Base-by-base conservation (phyloP, 2,888 invertebrate genomes). In the Harpalus rufipes region DNA sequence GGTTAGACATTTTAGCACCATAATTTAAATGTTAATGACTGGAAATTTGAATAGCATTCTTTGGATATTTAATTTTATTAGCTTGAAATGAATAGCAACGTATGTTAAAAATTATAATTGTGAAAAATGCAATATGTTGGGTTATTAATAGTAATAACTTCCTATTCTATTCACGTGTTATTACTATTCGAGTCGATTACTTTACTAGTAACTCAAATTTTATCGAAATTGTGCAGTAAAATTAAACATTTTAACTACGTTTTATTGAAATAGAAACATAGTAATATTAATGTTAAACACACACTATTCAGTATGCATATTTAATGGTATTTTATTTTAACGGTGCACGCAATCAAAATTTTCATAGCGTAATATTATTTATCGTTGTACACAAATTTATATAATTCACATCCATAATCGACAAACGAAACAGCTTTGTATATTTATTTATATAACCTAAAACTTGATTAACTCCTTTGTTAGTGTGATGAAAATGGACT, bases 1-100 rank as follows among this genome's bases (percentile, higher is more conserved):
- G 18, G 25, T 8, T 63, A 18, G 16, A 7, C 8, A 18, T 58
- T 14, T n/a, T 10, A 63, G 10, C 10, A 10, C 10, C 21, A 21
- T 63, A 63, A 63, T 63, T 63, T 21, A 65, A 65, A 65, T 65
- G 65, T 32, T 25, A 65, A 65, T 65, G 25, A 65, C 32, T 65
- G 65, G 65, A 65, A 12, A 65, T n/a, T 12, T 65, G n/a, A 65
- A 32, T 65, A n/a, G 65, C 65, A 65, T 65, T 65, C 65, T 65
- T 32, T 0, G 25, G n/a, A 65, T 65, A 7, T n/a, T 65, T 65
- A 32, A 65, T 65, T 65, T 65, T 65, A 65, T 65, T 32, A 65
- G n/a, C 32, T 12, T 32, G 39, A 65, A 32, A 25, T 65, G 32
- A 39, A 65, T 65, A 61, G 21, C 61, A 18, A 18, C 21, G 21